These are phyloP conservation scores for Thamnaconus septentrionalis DNA, from an alignment of 2,113 vertebrate genomes.

Conservation along the genomic window DNA sequence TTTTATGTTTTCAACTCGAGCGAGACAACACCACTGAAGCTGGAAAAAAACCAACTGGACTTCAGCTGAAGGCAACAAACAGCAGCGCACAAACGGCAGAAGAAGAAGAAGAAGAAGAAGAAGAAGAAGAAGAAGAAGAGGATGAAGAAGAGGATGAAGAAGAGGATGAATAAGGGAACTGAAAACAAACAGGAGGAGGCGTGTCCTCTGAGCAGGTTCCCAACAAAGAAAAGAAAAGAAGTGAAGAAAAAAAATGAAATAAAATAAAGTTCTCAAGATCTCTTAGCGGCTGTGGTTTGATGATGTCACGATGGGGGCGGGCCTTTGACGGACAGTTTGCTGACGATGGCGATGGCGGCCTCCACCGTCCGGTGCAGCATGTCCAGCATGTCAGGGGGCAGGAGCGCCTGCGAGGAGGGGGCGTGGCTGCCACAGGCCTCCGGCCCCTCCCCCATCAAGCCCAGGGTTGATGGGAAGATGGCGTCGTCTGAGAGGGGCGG, in stretches of 20 bases:
- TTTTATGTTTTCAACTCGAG: conserved; percentile 68
- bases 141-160: no score
- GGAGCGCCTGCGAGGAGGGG: conserved; percentile 76
- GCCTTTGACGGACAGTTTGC: conserved; percentile 88
- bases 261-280: conserved; percentile 9
- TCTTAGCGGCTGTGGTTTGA: conserved; percentile 43
- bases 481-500: conserved; percentile 79
- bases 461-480: conserved; percentile 80
- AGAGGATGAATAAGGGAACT: not conserved
- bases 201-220: not conserved
- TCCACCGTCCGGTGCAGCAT: conserved; percentile 96
- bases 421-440: conserved; percentile 81
- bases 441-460: conserved; percentile 78
- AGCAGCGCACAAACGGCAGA: conserved; percentile 75
- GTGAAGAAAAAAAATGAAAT: conserved; percentile 54
- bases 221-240: conserved; percentile 24
- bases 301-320: conserved; percentile 94
- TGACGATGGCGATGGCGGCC: conserved; percentile 90
- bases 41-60: conserved; percentile 27
- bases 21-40: conserved; percentile 51
- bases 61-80: conserved; percentile 55
- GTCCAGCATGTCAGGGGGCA: conserved; percentile 92
- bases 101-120: conserved; percentile 1
- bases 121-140: not conserved
- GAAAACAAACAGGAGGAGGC: no score